A percentile compares a stretch with the other conserved stretches of the same genome.
phyloP scores from a whole-genome alignment of 1,140 invertebrate species.

The Ctenoplectra terminalis region DNA sequence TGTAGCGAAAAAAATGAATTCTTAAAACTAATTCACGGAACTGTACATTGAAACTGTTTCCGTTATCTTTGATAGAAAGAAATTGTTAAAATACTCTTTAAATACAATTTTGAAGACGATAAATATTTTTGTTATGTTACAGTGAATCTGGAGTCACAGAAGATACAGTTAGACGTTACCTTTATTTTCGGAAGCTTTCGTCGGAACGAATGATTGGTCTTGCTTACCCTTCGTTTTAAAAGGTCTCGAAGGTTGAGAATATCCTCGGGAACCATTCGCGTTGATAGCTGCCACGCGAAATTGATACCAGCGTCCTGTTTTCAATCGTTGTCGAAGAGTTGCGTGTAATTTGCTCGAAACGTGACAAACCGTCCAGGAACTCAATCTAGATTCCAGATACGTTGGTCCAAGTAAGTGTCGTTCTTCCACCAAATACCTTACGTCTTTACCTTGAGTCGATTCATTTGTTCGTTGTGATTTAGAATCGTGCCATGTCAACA shows the following conservation, averaged over 20 bases:
- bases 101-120: no score
- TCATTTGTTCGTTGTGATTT: slow-evolving; percentile 11
- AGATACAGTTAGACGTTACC: no score
- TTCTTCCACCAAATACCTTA: slow-evolving; percentile 84
- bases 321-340: slow-evolving; percentile 84
- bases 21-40: no score
- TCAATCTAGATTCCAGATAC: slow-evolving; percentile 82
- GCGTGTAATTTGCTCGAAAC: slow-evolving; percentile 82
- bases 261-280: slow-evolving; percentile 87
- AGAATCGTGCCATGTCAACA: slow-evolving; percentile 75
- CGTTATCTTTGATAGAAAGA: no score
- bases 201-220: neutral
- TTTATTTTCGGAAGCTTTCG: no score
- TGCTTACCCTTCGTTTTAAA: slow-evolving; percentile 84
- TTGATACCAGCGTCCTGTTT: slow-evolving; percentile 90
- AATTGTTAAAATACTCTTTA: no score
- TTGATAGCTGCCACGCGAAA: slow-evolving; percentile 90
- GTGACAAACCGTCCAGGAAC: slow-evolving; percentile 82
- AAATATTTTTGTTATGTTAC: no score
- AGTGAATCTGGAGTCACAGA: no score
- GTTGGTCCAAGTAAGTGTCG: slow-evolving; percentile 84
- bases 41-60: no score
- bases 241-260: slow-evolving; percentile 85
- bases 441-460: slow-evolving; percentile 33
- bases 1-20: no score